A percentile compares a stretch with the other conserved stretches of the same genome.
phyloP scores from a whole-genome alignment of 2,888 invertebrate species.

The Gastracanthus pulcherrimus region DNA sequence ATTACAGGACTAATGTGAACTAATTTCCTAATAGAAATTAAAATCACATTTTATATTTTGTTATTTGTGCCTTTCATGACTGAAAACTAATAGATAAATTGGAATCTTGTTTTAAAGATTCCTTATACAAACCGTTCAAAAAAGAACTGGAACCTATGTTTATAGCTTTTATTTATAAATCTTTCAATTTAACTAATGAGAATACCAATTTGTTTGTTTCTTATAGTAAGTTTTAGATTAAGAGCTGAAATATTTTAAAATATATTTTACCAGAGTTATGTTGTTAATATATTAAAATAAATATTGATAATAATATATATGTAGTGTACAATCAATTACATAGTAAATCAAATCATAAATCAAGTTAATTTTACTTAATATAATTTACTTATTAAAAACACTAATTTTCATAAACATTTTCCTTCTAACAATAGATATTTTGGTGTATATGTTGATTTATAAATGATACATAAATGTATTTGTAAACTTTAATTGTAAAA shows the following conservation, averaged over 20 bases:
- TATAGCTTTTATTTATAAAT: background rate
- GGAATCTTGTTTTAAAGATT: conserved; percentile 18
- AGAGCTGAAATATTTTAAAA: background rate
- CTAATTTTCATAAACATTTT: too few species aligned
- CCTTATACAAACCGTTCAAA: background rate
- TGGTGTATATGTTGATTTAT: background rate
- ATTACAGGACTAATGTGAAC: too few species aligned
- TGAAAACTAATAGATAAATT: background rate
- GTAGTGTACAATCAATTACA: background rate
- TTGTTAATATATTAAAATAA: background rate
- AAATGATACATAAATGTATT: background rate
- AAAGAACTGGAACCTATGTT: background rate
- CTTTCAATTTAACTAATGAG: background rate
- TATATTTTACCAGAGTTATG: background rate
- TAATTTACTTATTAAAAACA: background rate
- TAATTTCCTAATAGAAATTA: background rate
- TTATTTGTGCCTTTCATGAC: background rate
- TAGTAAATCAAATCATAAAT: background rate
- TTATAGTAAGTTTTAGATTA: background rate
- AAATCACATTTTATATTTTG: background rate
- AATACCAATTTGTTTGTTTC: background rate
- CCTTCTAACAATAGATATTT: background rate
- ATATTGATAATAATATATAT: background rate
- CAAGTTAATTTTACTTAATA: background rate
- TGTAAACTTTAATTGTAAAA: conserved; percentile 20